Base-by-base conservation (phyloP, 2,888 invertebrate genomes). In the Pollenia amentaria region DNA sequence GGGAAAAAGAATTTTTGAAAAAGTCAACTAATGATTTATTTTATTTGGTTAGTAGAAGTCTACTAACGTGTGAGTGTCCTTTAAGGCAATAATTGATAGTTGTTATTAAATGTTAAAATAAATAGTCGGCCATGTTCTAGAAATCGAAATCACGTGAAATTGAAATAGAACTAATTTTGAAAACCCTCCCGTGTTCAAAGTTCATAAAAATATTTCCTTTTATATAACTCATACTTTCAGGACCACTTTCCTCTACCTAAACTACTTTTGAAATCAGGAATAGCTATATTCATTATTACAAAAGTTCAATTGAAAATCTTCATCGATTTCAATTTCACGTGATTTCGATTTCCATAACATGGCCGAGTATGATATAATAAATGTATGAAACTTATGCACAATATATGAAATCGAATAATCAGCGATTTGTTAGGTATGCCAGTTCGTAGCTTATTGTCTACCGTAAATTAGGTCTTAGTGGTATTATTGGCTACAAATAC, bases 21-120 rank as follows among this genome's bases (percentile, higher is more conserved):
- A 8, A 11, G 18, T 18, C 16, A 53, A 18, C 18, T 16, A 18
- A 18, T 53, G 53, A 53, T 53, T 53, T 53, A 18, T 53, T 18
- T 53, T 3, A 53, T 53, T 51, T 51, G 51, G n/a, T 51, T 16
- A 51, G 51, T 51, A n/a, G 16, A 29, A 29, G 29, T 29, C 29
- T 29, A 29, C 29, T 6, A 29, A 29, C 6, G 16, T 12, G 53
- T 53, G 46, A 12, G 16, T 53, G 40, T 18, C 16, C 10, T 38
- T 60, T 10, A 48, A 18, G 57, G n/a, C 64, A 67, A 67, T 44
- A 65, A 42, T 67, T 55, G 53, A 42, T 53, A 77, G 42, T 53
- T 77, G 53, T 64, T 64, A 64, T 14, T 64, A 76, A 76, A 55
- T 42, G 40, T 42, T 77, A 77, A 76, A 53, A 55, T 40, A 77